Percentiles rank a stretch among this genome's conserved stretches.
These are phyloP conservation scores for Steinernema carpocapsae DNA, from an alignment of 2,888 invertebrate species.

Conservation along the genomic window DNA sequence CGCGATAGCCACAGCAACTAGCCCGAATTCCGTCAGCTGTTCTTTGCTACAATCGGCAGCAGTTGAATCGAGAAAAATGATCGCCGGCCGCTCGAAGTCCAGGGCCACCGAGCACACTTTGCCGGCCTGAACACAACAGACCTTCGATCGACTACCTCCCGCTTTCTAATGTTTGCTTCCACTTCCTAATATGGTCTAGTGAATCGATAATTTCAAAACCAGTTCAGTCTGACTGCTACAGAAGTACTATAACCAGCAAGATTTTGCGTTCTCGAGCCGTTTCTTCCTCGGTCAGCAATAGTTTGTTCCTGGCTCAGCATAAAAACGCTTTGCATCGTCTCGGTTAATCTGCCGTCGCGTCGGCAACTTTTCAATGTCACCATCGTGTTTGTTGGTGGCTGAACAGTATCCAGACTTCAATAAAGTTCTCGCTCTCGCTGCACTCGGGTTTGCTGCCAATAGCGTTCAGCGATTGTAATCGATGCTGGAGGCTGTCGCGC, in stretches of 20 bases:
- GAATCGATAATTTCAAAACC: slow-evolving; percentile 21
- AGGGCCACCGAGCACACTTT: background rate
- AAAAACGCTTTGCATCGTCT: too few relatives aligned
- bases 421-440: slow-evolving; percentile 7
- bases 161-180: slow-evolving; percentile 19
- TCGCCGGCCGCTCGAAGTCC: slow-evolving; percentile 2
- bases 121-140: background rate
- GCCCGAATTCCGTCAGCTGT: slow-evolving; percentile 28
- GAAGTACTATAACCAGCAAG: too few relatives aligned
- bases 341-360: too few relatives aligned
- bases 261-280: too few relatives aligned
- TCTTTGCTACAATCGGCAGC: slow-evolving; percentile 5
- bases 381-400: too few relatives aligned
- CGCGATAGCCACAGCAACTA: background rate
- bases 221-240: background rate
- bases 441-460: slow-evolving; percentile 22
- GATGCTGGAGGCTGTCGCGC: slow-evolving; percentile 21
- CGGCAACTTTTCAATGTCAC: too few relatives aligned
- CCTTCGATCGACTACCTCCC: slow-evolving; percentile 15
- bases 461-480: slow-evolving; percentile 30
- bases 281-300: too few relatives aligned
- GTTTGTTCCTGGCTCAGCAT: too few relatives aligned
- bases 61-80: background rate
- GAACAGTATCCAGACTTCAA: slow-evolving; percentile 21
- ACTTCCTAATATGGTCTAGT: slow-evolving; percentile 28